Conservation (phyloP, 2,113 vertebrate species). For the Stomatorhinus ivindoensis region DNA sequence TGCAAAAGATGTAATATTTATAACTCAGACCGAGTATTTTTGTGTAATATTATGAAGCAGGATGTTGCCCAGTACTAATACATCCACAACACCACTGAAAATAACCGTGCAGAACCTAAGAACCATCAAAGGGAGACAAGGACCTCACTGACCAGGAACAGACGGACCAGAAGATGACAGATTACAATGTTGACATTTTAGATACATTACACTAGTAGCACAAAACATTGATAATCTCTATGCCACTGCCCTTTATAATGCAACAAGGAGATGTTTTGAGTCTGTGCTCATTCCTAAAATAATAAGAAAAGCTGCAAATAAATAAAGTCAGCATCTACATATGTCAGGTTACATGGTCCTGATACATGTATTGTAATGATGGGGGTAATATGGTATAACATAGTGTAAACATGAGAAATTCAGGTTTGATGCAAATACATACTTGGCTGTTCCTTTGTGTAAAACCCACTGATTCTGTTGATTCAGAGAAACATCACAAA, state of each 20-base stretch:
- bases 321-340: neutral
- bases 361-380: neutral
- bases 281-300: slow-evolving; percentile 4
- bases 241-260: neutral
- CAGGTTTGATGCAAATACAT: neutral
- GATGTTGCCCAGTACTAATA: neutral
- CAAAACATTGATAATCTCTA: neutral
- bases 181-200: neutral
- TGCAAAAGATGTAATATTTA: neutral
- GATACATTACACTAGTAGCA: neutral
- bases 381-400: neutral
- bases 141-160: neutral
- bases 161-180: neutral
- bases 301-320: neutral
- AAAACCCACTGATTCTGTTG: slow-evolving; percentile 12
- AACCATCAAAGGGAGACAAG: neutral
- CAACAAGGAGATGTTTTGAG: neutral
- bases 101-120: neutral
- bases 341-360: neutral
- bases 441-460: neutral
- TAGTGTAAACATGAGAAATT: neutral
- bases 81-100: neutral
- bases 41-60: neutral
- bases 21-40: neutral
- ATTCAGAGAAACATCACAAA: slow-evolving; percentile 13